phyloP scores from a whole-genome alignment of 2,888 invertebrate species.

The Apodemia hepburni region DNA sequence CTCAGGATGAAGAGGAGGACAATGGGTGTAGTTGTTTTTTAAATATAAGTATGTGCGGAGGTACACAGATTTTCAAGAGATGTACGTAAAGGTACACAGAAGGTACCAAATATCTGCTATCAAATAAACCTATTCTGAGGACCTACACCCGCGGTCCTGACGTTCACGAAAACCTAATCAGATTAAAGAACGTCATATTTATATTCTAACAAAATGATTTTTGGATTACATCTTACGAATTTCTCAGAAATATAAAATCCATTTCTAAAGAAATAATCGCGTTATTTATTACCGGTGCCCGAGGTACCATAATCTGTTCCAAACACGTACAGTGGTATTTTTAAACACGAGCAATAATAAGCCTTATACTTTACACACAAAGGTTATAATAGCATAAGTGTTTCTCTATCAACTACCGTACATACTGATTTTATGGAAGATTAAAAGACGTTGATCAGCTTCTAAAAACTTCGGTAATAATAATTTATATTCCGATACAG shows the following conservation, averaged over 20 bases:
- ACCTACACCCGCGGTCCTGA: too few species aligned
- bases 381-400: constrained; percentile 14
- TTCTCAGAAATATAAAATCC: constrained; percentile 49
- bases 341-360: constrained; percentile 19
- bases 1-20: too few species aligned
- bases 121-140: too few species aligned
- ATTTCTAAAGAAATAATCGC: constrained; percentile 72
- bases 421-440: constrained; percentile 67
- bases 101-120: too few species aligned
- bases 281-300: constrained; percentile 72
- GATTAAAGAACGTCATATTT: constrained; percentile 11
- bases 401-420: constrained; percentile 25
- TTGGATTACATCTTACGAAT: constrained; percentile 18
- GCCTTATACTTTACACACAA: constrained; percentile 15
- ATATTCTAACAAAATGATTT: constrained; percentile 14
- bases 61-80: too few species aligned
- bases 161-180: too few species aligned
- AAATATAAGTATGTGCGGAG: too few species aligned
- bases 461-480: constrained; percentile 57
- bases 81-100: too few species aligned
- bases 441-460: constrained; percentile 64
- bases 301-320: constrained; percentile 67
- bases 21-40: too few species aligned
- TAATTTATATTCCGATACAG: constrained; percentile 38
- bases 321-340: constrained; percentile 46